Evolutionary conservation across 2,888 invertebrate genomes (phyloP).

Genomic region (Chalcosyrphus nemorum): DNA sequence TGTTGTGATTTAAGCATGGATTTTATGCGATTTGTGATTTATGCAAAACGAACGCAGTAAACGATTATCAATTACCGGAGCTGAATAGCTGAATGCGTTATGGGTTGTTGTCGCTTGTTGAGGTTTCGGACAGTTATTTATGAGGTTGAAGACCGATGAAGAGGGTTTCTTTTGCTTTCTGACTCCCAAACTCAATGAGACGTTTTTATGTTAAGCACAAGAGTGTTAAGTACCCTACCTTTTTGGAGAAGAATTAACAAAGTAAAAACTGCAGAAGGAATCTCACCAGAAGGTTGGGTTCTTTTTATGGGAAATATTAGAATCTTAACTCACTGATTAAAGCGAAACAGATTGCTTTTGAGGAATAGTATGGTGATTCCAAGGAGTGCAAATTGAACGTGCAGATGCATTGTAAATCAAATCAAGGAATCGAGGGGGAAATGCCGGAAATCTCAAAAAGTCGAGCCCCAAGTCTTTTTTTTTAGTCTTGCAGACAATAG

Average conservation of each 20-base stretch:
- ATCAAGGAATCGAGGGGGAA: too few species aligned
- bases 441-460: too few species aligned
- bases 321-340: not conserved
- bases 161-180: not conserved
- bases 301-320: not conserved
- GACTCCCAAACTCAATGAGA: not conserved
- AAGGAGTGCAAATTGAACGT: too few species aligned
- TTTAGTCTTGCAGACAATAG: too few species aligned
- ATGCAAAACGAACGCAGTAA: constrained; percentile 69
- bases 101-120: constrained; percentile 53
- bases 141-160: constrained; percentile 41
- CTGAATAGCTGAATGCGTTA: constrained; percentile 62
- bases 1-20: constrained; percentile 69
- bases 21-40: constrained; percentile 72
- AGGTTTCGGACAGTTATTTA: constrained; percentile 57
- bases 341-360: not conserved
- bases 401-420: too few species aligned
- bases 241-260: too few species aligned
- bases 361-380: too few species aligned
- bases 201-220: constrained; percentile 4
- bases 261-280: not conserved
- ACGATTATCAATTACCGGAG: constrained; percentile 70
- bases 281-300: not conserved
- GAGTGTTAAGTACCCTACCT: constrained; percentile 20
- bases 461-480: too few species aligned